A percentile compares a stretch with the other conserved stretches of the same genome.
Evolutionary conservation across 2,888 invertebrate species (phyloP).

Genomic region (Baccha elongata): DNA sequence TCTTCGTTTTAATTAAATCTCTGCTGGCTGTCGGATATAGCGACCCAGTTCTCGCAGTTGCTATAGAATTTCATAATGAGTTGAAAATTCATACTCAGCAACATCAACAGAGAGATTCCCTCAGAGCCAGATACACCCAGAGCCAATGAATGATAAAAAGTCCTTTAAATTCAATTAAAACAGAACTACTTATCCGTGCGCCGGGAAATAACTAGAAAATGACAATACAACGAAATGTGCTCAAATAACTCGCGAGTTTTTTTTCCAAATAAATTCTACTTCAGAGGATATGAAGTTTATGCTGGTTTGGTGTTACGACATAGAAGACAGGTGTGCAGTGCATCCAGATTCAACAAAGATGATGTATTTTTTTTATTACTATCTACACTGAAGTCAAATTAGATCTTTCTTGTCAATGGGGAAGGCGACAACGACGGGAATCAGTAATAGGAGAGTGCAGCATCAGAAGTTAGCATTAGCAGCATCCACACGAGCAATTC

Average conservation of each 20-base stretch:
- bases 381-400: conserved; percentile 5
- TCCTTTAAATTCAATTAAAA: conserved; percentile 63
- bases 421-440: background rate
- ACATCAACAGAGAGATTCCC: background rate
- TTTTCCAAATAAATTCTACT: background rate
- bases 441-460: background rate
- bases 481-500: background rate
- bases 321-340: background rate
- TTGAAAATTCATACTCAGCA: conserved; percentile 38
- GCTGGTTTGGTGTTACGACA: background rate
- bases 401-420: conserved; percentile 31
- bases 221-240: background rate
- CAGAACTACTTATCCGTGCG: conserved; percentile 28
- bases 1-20: conserved; percentile 63
- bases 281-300: background rate
- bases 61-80: conserved; percentile 41
- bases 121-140: background rate
- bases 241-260: background rate
- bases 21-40: conserved; percentile 19
- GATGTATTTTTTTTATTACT: background rate
- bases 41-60: conserved; percentile 49
- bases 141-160: conserved; percentile 48
- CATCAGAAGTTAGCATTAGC: background rate
- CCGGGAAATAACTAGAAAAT: background rate
- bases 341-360: background rate